phyloP scores from a whole-genome alignment of 2,797 vertebrate species.

The Philypnodon macrostomus region DNA sequence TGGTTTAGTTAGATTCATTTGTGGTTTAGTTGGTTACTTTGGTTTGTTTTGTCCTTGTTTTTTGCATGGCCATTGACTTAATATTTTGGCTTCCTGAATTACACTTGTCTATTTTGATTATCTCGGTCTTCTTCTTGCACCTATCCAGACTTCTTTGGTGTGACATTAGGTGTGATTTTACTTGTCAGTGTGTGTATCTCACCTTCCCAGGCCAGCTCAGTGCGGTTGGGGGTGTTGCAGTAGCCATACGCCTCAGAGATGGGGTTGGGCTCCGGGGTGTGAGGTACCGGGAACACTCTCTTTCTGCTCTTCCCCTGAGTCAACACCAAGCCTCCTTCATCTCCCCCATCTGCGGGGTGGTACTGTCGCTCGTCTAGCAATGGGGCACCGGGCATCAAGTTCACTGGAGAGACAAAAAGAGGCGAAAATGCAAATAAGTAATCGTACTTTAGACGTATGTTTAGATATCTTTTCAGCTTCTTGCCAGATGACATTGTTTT shows the following conservation, averaged over 20 bases:
- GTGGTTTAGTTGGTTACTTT: too few species aligned
- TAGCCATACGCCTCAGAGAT: slow-evolving; percentile 87
- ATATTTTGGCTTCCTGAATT: too few species aligned
- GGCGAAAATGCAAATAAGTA: too few species aligned
- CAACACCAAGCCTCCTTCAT: too few species aligned
- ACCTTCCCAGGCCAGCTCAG: slow-evolving; percentile 93
- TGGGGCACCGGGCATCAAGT: slow-evolving; percentile 82
- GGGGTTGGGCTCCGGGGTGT: slow-evolving; percentile 81
- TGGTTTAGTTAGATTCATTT: too few species aligned
- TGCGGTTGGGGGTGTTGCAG: slow-evolving; percentile 88
- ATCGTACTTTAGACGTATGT: too few species aligned
- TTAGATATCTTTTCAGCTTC: too few species aligned
- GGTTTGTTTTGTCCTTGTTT: too few species aligned
- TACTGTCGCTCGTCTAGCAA: slow-evolving; percentile 72
- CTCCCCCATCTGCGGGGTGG: slow-evolving; percentile 35
- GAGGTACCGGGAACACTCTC: slow-evolving; percentile 83
- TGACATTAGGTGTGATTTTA: not conserved
- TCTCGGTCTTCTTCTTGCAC: too few species aligned
- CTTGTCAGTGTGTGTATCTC: slow-evolving; percentile 35
- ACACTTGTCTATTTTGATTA: too few species aligned
- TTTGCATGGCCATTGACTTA: too few species aligned
- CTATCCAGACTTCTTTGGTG: not conserved
- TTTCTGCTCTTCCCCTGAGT: slow-evolving; percentile 85
- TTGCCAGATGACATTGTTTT: too few species aligned
- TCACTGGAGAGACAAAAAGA: slow-evolving; percentile 69